phyloP scores from a whole-genome alignment of 2,797 vertebrate genomes.

The Tadarida brasiliensis region DNA sequence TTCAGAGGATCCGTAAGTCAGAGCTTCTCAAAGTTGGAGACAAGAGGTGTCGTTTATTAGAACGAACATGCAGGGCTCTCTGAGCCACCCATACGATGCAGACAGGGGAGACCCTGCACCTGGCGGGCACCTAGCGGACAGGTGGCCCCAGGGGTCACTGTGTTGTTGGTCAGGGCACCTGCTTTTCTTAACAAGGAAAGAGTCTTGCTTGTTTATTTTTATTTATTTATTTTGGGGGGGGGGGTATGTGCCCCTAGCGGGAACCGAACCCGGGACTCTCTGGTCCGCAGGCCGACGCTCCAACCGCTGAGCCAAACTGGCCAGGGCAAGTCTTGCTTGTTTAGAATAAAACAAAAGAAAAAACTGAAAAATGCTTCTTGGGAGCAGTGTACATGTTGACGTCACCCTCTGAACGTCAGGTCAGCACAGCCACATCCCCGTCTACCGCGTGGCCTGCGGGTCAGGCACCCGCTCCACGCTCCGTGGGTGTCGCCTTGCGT shows the following conservation, averaged over 20 bases:
- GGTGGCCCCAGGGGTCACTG: not conserved
- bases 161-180: fast-evolving
- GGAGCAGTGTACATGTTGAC: fast-evolving
- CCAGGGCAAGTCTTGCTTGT: not conserved
- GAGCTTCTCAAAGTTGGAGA: not conserved
- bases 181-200: not conserved
- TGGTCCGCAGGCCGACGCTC: too few relatives aligned
- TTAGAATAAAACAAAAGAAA: not conserved
- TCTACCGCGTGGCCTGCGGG: fast-evolving
- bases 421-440: fast-evolving
- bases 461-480: not conserved
- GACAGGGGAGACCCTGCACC: not conserved
- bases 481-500: fast-evolving
- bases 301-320: too few relatives aligned
- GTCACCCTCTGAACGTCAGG: not conserved
- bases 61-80: not conserved
- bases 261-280: too few relatives aligned
- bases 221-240: too few relatives aligned
- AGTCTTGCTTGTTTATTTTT: not conserved
- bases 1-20: not conserved
- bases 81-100: fast-evolving
- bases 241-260: too few relatives aligned
- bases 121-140: fast-evolving
- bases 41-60: not conserved
- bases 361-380: not conserved